Evolutionary conservation across 2,113 vertebrate species (phyloP), one percentile per base, ranked within the genome.

Genomic region (Quiscalus mexicanus): DNA sequence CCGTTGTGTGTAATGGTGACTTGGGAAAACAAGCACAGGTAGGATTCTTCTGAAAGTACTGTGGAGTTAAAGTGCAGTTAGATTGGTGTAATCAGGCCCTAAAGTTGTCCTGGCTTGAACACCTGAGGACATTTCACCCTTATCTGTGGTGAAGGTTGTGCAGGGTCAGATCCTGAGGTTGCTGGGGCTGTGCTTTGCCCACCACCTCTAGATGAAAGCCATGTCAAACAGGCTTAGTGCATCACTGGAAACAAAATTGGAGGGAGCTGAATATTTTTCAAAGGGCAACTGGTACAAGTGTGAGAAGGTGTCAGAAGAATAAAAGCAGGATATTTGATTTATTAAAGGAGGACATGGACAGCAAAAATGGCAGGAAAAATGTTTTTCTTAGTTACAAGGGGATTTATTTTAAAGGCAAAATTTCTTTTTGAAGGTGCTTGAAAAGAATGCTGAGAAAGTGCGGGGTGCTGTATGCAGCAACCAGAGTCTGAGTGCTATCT

Each of bases 81-180:
- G 21, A 33, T 12, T 0, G 5, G 27, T 58, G 13, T n/a, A 37
- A 50, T 70, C 20, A 42, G 52, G 31, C 44, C 39, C 47, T 37
- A 37, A 78, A 44, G 33, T 8, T 81, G 69, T n/a, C 49, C 35
- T n/a, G 5, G 13, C 14, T 41, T 62, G 47, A 76, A 37, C 33
- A 24, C 20, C 6, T 21, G 37, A 52, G 39, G 64, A 59, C 20
- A 31, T n/a, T 30, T 59, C 23, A 62, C 45, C 10, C 0, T 59
- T 39, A 33, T 14, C 30, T 81, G n/a, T 1, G 6, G n/a, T 10
- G 28, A 71, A 52, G 56, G 22, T 56, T 0, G 0, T 24, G 16
- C 7, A 24, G 13, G 35, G 30, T 55, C 52, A 50, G 35, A 45
- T 35, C 19, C 18, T 0, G 10, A 55, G 68, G 31, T 4, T 45